Conservation (phyloP, 2,888 invertebrate species). For the Patella ulyssiponensis region DNA sequence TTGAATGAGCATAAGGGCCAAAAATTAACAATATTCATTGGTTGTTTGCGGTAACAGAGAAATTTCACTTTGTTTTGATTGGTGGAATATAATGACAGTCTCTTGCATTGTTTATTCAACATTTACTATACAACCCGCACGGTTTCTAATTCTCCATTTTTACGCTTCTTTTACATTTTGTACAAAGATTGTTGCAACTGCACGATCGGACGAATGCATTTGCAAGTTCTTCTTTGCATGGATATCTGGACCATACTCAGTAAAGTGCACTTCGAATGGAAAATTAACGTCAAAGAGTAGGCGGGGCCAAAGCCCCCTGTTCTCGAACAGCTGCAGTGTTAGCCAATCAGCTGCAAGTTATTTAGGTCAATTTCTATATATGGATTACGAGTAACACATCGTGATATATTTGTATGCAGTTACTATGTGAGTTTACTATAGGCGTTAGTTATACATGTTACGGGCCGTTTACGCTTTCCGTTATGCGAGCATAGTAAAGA, state of each 20-base stretch:
- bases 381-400: slow-evolving; percentile 34
- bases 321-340: slow-evolving; percentile 3
- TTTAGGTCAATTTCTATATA: slow-evolving; percentile 36
- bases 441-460: slow-evolving; percentile 35
- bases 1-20: slow-evolving; percentile 66
- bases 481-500: neutral
- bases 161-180: too few species aligned
- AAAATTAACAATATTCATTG: slow-evolving; percentile 31
- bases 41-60: slow-evolving; percentile 8
- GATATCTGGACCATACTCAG: neutral
- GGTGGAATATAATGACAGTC: slow-evolving; percentile 20
- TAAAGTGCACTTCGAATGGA: neutral
- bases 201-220: neutral
- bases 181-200: too few species aligned
- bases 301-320: neutral
- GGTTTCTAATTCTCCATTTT: too few species aligned
- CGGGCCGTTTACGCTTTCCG: slow-evolving; percentile 22
- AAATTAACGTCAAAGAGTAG: neutral
- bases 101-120: slow-evolving; percentile 35
- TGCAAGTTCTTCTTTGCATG: neutral
- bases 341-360: slow-evolving; percentile 35
- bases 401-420: slow-evolving; percentile 41
- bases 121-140: slow-evolving; percentile 19
- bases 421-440: slow-evolving; percentile 50
- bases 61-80: slow-evolving; percentile 26